Evolutionary conservation across 2,888 invertebrate species (phyloP).

Genomic region (Meiosimyza decipiens): DNA sequence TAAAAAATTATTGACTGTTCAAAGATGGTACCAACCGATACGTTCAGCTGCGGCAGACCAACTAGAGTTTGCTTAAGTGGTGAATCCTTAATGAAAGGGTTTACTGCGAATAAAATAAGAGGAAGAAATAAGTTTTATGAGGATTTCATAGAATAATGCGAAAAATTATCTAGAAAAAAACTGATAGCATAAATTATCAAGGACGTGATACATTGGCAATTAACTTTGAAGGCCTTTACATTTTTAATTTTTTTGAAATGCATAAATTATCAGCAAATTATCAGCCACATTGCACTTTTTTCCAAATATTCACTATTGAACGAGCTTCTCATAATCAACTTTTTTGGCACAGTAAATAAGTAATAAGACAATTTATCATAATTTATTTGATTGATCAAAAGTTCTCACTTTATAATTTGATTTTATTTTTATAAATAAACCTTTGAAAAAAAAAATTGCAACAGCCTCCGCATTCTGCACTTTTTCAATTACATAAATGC

Average conservation of each 20-base stretch:
- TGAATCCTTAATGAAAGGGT: conserved; percentile 57
- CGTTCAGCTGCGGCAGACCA: conserved; percentile 50
- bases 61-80: conserved; percentile 50
- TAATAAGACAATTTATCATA: too few species aligned
- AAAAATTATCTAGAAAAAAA: background rate
- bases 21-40: conserved; percentile 62
- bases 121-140: conserved; percentile 10
- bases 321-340: too few species aligned
- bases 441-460: too few species aligned
- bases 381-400: too few species aligned
- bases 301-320: background rate
- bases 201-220: conserved; percentile 36
- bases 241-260: conserved; percentile 34
- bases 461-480: too few species aligned
- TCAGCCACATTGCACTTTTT: too few species aligned
- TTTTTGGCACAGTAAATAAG: too few species aligned
- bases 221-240: background rate
- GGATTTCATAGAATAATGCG: background rate
- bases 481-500: too few species aligned
- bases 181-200: too few species aligned
- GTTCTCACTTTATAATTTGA: too few species aligned
- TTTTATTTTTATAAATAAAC: too few species aligned
- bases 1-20: conserved; percentile 64
- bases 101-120: conserved; percentile 50
- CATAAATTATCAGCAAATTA: too few species aligned